These are phyloP conservation scores for Polypedilum vanderplanki DNA, from an alignment of 1,140 invertebrate species.

Conservation along the genomic window DNA sequence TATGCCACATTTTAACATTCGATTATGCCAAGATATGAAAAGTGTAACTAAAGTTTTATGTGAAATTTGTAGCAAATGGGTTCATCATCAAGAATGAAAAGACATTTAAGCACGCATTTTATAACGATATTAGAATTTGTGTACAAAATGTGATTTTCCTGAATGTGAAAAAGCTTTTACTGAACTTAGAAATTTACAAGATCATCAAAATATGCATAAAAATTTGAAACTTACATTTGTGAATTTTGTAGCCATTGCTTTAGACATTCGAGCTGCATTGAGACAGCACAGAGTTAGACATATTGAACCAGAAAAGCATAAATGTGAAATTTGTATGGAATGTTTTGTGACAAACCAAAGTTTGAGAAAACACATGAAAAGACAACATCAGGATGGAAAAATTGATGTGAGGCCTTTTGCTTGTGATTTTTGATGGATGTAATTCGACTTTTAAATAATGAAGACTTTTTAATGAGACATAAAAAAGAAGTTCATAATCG, in stretches of 20 bases:
- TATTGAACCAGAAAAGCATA: not conserved
- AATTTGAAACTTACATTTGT: constrained; percentile 9
- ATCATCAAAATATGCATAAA: constrained; percentile 20
- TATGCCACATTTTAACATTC: not conserved
- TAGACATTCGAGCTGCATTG: not conserved
- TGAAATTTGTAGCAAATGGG: not conserved
- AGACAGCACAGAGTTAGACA: not conserved
- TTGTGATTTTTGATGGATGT: constrained; percentile 4
- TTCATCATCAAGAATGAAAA: constrained; percentile 1
- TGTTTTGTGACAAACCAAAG: not conserved
- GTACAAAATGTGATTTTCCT: not conserved
- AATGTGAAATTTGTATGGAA: not conserved
- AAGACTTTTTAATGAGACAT: not conserved
- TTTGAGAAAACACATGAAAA: not conserved
- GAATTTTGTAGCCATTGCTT: not conserved
- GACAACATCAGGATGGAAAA: not conserved
- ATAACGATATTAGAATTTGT: not conserved
- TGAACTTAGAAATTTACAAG: not conserved
- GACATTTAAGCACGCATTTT: not conserved
- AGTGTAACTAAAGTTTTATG: not conserved
- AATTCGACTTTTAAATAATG: constrained; percentile 6
- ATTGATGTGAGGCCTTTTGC: not conserved
- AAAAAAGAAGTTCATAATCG: constrained; percentile 12
- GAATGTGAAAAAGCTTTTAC: not conserved
- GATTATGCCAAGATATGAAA: not conserved